These are phyloP conservation scores for Phaonia tiefii DNA, from an alignment of 2,888 invertebrate genomes.

Conservation along the genomic window DNA sequence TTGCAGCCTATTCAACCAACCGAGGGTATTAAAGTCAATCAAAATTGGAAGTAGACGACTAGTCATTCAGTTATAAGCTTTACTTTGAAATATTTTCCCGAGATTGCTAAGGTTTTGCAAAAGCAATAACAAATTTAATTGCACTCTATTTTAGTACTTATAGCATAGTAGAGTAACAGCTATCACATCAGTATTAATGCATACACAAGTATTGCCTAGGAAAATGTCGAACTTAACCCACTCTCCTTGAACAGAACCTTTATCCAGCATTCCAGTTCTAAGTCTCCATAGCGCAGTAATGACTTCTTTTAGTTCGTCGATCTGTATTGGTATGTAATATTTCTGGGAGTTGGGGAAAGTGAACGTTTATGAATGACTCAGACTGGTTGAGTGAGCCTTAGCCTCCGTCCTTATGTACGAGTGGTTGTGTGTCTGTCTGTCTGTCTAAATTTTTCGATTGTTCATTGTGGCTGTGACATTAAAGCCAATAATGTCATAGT, in stretches of 20 bases:
- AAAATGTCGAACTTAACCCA: constrained; percentile 53
- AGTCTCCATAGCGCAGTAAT: constrained; percentile 13
- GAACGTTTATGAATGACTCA: constrained; percentile 61
- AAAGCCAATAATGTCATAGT: constrained; percentile 64
- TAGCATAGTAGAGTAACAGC: too few relatives aligned
- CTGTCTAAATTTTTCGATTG: constrained; percentile 44
- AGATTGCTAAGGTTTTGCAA: too few relatives aligned
- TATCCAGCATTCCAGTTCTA: neutral
- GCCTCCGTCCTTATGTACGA: constrained; percentile 23
- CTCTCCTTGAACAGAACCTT: neutral
- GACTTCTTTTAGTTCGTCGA: constrained; percentile 56
- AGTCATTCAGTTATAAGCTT: too few relatives aligned
- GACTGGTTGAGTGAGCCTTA: constrained; percentile 42
- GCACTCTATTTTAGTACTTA: too few relatives aligned
- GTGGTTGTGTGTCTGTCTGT: constrained; percentile 25
- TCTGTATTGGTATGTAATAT: constrained; percentile 43
- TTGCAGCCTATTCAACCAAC: too few relatives aligned
- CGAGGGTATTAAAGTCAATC: too few relatives aligned
- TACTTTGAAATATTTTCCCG: too few relatives aligned
- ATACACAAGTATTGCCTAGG: constrained; percentile 61
- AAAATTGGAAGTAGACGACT: too few relatives aligned
- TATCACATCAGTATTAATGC: constrained; percentile 55
- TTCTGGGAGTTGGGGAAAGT: constrained; percentile 41
- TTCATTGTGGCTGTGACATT: constrained; percentile 58
- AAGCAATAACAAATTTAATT: too few relatives aligned